These are phyloP conservation scores for Pteropus rufus DNA, from an alignment of 2,797 vertebrate species.

Conservation along the genomic window DNA sequence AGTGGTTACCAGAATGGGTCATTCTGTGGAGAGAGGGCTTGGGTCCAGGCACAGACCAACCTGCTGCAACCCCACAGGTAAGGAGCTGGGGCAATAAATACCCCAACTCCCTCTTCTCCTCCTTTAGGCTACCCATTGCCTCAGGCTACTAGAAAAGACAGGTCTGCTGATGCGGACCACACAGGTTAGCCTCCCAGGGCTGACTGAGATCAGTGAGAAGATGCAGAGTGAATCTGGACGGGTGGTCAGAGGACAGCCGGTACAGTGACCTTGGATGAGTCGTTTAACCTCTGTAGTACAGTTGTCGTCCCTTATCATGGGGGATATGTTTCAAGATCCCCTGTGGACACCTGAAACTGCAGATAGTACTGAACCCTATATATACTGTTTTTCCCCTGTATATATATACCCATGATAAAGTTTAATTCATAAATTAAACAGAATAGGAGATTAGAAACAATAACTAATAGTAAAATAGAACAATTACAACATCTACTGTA, in stretches of 20 bases:
- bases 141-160: no score
- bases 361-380: background rate
- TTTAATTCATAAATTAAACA: background rate
- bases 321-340: background rate
- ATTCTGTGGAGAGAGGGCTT: background rate
- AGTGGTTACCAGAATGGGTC: background rate
- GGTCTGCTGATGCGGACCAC: accelerated
- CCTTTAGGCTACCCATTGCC: background rate
- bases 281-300: background rate
- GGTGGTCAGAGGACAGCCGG: background rate
- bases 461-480: background rate
- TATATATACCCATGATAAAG: background rate
- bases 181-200: background rate
- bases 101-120: background rate
- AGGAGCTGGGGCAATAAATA: background rate
- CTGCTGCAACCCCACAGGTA: background rate
- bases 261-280: background rate
- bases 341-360: background rate
- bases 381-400: background rate
- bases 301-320: background rate
- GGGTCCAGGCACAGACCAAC: background rate
- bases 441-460: background rate
- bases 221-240: background rate
- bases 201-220: background rate
- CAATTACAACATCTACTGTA: background rate